phyloP scores from a whole-genome alignment of 2,888 invertebrate species.

The Agriopis leucophaearia region DNA sequence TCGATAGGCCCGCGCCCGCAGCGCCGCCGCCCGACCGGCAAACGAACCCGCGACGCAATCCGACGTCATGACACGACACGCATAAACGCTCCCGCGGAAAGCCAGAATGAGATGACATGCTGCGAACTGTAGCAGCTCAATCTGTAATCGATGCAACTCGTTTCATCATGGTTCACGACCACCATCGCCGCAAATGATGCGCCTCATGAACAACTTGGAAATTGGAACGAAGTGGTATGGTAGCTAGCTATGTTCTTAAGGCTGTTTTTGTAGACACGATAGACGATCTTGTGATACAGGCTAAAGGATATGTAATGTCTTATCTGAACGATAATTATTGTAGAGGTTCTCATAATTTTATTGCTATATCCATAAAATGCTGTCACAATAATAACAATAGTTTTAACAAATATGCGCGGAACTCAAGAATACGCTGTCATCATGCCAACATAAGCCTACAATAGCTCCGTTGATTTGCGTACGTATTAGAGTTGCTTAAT shows the following conservation, averaged over 20 bases:
- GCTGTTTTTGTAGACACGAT: too few relatives aligned
- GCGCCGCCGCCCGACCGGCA: slow-evolving; percentile 48
- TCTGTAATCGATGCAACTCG: slow-evolving; percentile 30
- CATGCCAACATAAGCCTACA: slow-evolving; percentile 14
- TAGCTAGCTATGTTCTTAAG: neutral
- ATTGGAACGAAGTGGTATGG: neutral
- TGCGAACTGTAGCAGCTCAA: slow-evolving; percentile 28
- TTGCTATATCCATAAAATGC: neutral
- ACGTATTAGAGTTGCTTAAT: slow-evolving; percentile 5
- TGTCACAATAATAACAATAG: neutral
- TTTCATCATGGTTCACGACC: neutral
- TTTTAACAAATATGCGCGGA: neutral
- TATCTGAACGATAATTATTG: slow-evolving; percentile 1
- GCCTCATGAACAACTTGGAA: neutral
- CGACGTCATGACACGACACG: slow-evolving; percentile 52
- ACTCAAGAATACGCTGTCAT: slow-evolving; percentile 3
- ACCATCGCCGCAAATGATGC: neutral
- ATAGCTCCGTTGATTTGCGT: slow-evolving; percentile 1
- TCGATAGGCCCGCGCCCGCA: slow-evolving; percentile 56
- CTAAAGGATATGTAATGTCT: neutral
- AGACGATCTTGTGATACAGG: neutral
- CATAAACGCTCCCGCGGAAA: slow-evolving; percentile 44
- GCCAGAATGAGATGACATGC: slow-evolving; percentile 31
- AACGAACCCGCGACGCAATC: slow-evolving; percentile 42
- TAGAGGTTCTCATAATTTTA: neutral